These are phyloP conservation scores for Aviceda subcristata DNA, from an alignment of 2,113 vertebrate genomes.

Conservation along the genomic window DNA sequence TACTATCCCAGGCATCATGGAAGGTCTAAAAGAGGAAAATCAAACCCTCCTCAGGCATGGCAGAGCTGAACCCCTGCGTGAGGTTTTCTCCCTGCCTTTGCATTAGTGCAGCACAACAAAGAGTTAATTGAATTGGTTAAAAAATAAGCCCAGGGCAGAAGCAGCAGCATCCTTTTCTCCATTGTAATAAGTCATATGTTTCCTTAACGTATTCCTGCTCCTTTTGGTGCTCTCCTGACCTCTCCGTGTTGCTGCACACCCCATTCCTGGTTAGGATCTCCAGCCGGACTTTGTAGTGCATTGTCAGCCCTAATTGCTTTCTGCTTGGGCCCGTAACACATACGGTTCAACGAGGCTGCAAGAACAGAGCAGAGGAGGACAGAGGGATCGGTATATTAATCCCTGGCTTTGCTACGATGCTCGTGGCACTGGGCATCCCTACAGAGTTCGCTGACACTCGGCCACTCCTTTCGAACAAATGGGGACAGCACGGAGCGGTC, in stretches of 20 bases:
- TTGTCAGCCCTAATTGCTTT: conserved; percentile 11
- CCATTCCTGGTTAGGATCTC: not conserved
- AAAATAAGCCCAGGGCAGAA: not conserved
- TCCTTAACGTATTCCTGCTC: not conserved
- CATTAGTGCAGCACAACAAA: not conserved
- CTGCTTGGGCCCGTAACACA: not conserved
- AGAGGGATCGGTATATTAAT: not conserved
- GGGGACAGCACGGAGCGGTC: not conserved
- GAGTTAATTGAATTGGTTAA: not conserved
- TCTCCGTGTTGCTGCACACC: not conserved
- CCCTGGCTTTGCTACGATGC: not conserved
- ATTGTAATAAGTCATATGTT: not conserved
- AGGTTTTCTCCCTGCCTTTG: not conserved
- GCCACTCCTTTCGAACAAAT: not conserved
- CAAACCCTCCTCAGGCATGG: not conserved
- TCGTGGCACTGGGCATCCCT: not conserved
- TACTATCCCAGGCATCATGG: not conserved
- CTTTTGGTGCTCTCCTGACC: not conserved
- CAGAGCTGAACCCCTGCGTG: not conserved
- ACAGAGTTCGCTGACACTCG: not conserved
- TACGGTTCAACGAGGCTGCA: not conserved
- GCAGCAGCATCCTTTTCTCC: not conserved
- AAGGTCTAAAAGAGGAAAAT: not conserved
- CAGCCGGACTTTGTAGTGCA: not conserved
- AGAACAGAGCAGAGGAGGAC: not conserved